phyloP scores from a whole-genome alignment of 2,888 invertebrate genomes.

The Carpatolechia fugitivella region DNA sequence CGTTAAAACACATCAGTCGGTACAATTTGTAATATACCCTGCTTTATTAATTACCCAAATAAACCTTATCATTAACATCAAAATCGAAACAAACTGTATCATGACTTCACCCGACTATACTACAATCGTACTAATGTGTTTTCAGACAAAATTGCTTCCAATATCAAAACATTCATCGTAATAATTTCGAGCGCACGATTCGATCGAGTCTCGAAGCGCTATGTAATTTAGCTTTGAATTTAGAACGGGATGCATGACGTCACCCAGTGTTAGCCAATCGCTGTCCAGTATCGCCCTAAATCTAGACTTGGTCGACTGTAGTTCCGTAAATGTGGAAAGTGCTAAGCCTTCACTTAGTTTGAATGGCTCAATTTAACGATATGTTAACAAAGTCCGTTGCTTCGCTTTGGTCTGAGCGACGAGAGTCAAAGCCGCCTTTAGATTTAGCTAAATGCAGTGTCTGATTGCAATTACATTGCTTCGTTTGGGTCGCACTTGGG shows the following conservation, averaged over 20 bases:
- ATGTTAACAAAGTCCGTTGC: too few species aligned
- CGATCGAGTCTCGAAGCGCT: constrained; percentile 29
- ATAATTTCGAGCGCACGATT: constrained; percentile 27
- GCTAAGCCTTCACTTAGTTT: constrained; percentile 26
- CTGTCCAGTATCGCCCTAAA: constrained; percentile 31
- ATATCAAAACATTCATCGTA: constrained; percentile 23
- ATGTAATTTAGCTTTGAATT: constrained; percentile 28
- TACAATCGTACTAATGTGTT: constrained; percentile 6
- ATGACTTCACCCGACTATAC: neutral
- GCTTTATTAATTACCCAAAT: neutral
- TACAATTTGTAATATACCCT: neutral
- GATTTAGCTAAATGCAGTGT: too few species aligned
- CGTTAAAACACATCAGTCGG: neutral
- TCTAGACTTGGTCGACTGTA: constrained; percentile 44
- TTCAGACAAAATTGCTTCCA: constrained; percentile 7
- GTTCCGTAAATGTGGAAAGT: constrained; percentile 48
- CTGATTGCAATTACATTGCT: too few species aligned
- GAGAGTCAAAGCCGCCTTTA: too few species aligned
- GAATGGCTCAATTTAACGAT: neutral
- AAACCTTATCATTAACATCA: neutral
- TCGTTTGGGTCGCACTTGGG: too few species aligned
- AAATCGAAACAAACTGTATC: neutral
- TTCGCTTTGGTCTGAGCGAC: neutral
- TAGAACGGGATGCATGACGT: constrained; percentile 31
- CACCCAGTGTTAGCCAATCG: constrained; percentile 28